Conservation (phyloP, 2,797 vertebrate species). For the Loriculus beryllinus region DNA sequence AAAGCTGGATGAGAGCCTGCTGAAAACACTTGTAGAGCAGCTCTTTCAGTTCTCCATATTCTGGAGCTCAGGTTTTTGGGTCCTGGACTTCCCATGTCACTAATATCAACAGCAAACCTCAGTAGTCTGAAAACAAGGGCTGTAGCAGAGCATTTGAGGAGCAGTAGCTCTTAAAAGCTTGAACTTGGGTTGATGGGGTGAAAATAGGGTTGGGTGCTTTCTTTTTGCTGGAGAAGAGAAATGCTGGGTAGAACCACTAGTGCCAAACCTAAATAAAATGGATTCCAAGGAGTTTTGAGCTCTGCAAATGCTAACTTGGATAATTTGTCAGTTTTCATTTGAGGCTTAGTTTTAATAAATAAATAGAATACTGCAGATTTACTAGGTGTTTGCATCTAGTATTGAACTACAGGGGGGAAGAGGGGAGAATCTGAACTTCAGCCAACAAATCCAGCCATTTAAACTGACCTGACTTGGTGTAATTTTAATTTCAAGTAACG, state of each 20-base stretch:
- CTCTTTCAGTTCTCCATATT: neutral
- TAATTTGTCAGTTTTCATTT: neutral
- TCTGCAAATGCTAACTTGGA: neutral
- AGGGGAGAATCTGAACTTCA: neutral
- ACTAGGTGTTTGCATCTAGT: neutral
- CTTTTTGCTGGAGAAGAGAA: neutral
- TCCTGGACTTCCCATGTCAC: neutral
- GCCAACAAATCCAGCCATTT: neutral
- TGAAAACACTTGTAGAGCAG: neutral
- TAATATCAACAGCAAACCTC: neutral
- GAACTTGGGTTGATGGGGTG: neutral
- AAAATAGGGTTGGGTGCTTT: neutral
- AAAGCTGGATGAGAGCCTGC: neutral
- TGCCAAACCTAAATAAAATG: neutral
- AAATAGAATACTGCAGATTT: neutral
- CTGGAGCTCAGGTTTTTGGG: neutral
- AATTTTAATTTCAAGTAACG: neutral
- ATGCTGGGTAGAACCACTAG: neutral
- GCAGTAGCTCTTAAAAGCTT: neutral
- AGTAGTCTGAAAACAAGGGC: neutral
- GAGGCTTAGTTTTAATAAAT: neutral
- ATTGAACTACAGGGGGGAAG: neutral
- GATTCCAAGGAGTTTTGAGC: neutral
- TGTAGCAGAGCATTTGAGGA: neutral
- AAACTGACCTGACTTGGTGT: neutral